Base-by-base conservation (phyloP, 2,113 vertebrate genomes). In the Gymnarchus niloticus region DNA sequence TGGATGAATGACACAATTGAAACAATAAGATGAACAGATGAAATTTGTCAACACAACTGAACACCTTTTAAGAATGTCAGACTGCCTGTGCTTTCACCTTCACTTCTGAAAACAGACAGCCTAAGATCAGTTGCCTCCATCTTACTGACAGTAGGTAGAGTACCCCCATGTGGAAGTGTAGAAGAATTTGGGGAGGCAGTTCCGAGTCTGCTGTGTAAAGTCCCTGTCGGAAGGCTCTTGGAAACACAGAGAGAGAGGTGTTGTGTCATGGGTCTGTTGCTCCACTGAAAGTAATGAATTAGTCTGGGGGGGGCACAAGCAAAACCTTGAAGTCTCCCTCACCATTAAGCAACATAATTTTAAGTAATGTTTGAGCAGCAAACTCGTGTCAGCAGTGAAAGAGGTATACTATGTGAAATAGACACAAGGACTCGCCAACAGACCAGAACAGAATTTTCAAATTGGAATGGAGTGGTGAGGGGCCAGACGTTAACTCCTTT, bases 191-290 rank as follows among this genome's bases (percentile, higher is more conserved):
- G 84, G n/a, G 87, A 89, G 85, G 86, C 84, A 84, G 88, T 88
- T 90, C 46, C 14, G 51, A 28, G 25, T 65, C 56, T 49, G 86
- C 87, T 87, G 87, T 93, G 93, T 95, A 93, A 93, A 94, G 92
- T 83, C 86, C 88, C 87, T 48, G 19, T 78, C 37, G 76, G 76
- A 78, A 46, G 76, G 76, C 76, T 44, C 76, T 48, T 78, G 85
- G 83, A 61, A 54, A 51, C 89, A 54, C 52, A 48, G 44, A 41
- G 76, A 82, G 86, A 46, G 25, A 48, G 82, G 84, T 69, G 78
- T 52, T 56, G 84, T 41, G 28, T 56, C 80, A 33, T 17, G 51
- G 80, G 51, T 54, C 28, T 54, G n/a, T 54, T 23, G 80, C 49
- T 56, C 80, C n/a, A 46, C 87, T 81, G 51, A 49, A 73, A 25